These are phyloP conservation scores for Doris montereyensis DNA, from an alignment of 2,888 invertebrate species.

Conservation along the genomic window DNA sequence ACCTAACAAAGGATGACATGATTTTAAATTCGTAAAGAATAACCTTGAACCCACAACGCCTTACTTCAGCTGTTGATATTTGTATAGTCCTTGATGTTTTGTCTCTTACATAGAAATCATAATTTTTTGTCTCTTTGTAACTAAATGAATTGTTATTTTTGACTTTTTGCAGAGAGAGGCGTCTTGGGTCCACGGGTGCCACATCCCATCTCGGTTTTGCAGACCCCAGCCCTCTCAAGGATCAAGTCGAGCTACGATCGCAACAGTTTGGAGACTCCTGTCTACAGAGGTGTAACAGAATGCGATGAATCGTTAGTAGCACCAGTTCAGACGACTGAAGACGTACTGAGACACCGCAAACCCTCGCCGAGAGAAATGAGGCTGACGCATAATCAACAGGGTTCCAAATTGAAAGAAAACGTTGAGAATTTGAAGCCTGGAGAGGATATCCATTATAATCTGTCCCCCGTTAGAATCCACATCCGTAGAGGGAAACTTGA, in stretches of 20 bases:
- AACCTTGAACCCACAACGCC: not conserved
- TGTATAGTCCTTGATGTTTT: not conserved
- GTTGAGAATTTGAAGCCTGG: not conserved
- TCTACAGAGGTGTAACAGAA: too few species aligned
- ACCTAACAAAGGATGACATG: too few species aligned
- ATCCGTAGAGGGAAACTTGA: conserved; percentile 35
- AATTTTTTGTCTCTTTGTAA: not conserved
- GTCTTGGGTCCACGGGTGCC: conserved; percentile 53
- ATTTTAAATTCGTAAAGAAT: too few species aligned
- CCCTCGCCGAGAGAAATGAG: too few species aligned
- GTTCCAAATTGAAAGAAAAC: too few species aligned
- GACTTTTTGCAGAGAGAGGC: too few species aligned
- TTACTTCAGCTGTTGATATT: not conserved
- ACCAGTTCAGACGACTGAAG: too few species aligned
- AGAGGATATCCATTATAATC: conserved; percentile 2
- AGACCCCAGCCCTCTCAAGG: conserved; percentile 59
- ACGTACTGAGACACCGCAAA: too few species aligned
- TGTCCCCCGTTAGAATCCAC: conserved; percentile 47
- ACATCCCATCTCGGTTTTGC: conserved; percentile 57
- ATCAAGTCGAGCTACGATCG: conserved; percentile 60
- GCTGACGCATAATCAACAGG: too few species aligned
- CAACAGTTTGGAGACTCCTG: too few species aligned
- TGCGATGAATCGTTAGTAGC: too few species aligned
- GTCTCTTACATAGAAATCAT: not conserved
- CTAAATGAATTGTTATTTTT: not conserved